phyloP scores from a whole-genome alignment of 2,888 invertebrate species.

The Cantharis flavilabris region DNA sequence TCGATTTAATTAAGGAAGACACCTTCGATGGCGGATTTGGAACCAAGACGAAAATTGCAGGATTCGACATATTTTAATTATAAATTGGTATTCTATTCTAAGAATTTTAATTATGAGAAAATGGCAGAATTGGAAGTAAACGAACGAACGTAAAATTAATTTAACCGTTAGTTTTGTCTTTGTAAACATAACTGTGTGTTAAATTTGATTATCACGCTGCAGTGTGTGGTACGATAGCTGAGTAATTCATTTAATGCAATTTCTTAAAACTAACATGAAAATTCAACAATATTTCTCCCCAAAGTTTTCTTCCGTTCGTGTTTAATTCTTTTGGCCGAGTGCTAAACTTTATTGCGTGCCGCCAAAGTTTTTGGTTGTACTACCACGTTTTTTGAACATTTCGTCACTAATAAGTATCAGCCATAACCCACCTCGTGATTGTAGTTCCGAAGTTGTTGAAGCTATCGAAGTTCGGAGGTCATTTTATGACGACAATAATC shows the following conservation, averaged over 20 bases:
- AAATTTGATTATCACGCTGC: conserved; percentile 31
- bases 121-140: conserved; percentile 8
- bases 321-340: neutral
- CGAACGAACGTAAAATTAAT: conserved; percentile 17
- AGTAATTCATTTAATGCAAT: conserved; percentile 22
- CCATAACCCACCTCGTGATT: conserved; percentile 9
- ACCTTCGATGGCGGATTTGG: neutral
- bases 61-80: neutral
- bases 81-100: neutral
- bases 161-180: conserved; percentile 31
- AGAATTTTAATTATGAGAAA: neutral
- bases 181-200: conserved; percentile 26
- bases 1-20: neutral
- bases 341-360: neutral
- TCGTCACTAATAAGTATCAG: conserved; percentile 13
- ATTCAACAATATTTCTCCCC: conserved; percentile 9
- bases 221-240: conserved; percentile 23
- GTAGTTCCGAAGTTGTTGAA: conserved; percentile 17
- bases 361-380: neutral
- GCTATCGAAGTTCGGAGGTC: conserved; percentile 17
- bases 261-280: conserved; percentile 16
- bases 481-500: conserved; percentile 8
- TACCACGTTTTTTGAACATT: neutral
- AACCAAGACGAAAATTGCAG: neutral
- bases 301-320: neutral